A percentile compares a stretch with the other conserved stretches of the same genome.
Evolutionary conservation across 2,888 invertebrate genomes (phyloP).

Genomic region (Erebia ligea): DNA sequence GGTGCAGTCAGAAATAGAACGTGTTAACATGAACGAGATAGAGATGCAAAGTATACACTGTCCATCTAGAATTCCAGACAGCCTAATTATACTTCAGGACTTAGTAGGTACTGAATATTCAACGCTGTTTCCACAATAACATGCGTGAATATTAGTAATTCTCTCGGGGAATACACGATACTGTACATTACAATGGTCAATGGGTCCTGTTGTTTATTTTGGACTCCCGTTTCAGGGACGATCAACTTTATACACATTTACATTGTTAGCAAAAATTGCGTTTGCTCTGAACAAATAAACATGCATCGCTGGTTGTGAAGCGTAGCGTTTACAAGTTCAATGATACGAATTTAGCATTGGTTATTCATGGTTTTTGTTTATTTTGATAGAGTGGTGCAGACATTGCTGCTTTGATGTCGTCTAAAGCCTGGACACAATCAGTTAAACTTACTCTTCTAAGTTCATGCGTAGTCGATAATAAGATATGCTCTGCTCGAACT

Average conservation of each 20-base stretch:
- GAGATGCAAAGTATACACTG: neutral
- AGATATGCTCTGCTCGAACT: too few species aligned
- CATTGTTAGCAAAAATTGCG: slow-evolving; percentile 68
- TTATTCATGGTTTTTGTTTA: neutral
- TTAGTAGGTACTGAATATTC: neutral
- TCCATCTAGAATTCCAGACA: neutral
- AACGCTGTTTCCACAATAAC: neutral
- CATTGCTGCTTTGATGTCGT: neutral
- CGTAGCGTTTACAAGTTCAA: slow-evolving; percentile 36
- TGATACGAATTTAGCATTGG: neutral
- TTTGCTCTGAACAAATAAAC: slow-evolving; percentile 51
- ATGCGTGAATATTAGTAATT: slow-evolving; percentile 20
- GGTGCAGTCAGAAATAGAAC: neutral
- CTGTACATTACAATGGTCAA: slow-evolving; percentile 47
- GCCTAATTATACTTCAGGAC: neutral
- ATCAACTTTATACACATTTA: slow-evolving; percentile 52
- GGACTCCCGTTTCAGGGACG: slow-evolving; percentile 49
- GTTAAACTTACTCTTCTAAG: too few species aligned
- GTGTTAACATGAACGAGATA: neutral
- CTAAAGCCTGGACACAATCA: too few species aligned
- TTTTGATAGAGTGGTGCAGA: neutral
- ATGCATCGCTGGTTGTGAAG: slow-evolving; percentile 26
- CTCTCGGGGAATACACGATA: slow-evolving; percentile 53
- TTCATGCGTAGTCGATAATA: too few species aligned
- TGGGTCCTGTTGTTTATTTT: slow-evolving; percentile 68